These are phyloP conservation scores for Leptodactylus fuscus DNA, from an alignment of 2,113 vertebrate genomes.

Conservation along the genomic window DNA sequence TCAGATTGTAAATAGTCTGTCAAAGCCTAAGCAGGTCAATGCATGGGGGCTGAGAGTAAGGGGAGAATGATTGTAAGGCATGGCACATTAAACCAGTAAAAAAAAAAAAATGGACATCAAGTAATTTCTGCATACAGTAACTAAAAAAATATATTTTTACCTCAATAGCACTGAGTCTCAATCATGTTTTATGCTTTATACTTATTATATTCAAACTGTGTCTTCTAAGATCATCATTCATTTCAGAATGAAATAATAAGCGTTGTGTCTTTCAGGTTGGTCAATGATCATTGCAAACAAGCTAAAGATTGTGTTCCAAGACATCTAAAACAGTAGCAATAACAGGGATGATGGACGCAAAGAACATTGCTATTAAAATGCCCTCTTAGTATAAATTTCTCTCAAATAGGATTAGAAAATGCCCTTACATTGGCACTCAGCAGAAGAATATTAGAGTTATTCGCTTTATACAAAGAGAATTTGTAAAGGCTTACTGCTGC, in stretches of 20 bases:
- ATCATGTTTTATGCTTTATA: too few species aligned
- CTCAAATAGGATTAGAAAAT: conserved; percentile 45
- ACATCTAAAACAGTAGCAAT: background rate
- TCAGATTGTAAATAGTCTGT: too few species aligned
- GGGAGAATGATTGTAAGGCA: too few species aligned
- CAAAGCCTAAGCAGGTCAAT: too few species aligned
- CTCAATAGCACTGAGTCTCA: too few species aligned
- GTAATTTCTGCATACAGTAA: too few species aligned
- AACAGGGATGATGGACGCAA: background rate
- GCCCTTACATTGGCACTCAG: conserved; percentile 28
- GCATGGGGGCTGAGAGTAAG: too few species aligned
- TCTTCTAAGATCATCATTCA: too few species aligned
- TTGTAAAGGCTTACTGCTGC: conserved; percentile 46
- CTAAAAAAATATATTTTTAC: too few species aligned
- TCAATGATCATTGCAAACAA: background rate
- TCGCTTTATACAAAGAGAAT: conserved; percentile 27
- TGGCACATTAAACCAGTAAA: too few species aligned
- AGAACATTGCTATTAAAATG: conserved; percentile 1
- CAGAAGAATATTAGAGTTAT: conserved; percentile 42
- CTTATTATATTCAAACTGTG: too few species aligned
- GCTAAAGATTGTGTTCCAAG: background rate
- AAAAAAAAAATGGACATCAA: too few species aligned
- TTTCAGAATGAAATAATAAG: background rate
- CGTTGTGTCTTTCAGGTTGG: background rate
- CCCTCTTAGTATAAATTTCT: conserved; percentile 24